phyloP scores from a whole-genome alignment of 2,888 invertebrate genomes.

The Cremastinae sp. region DNA sequence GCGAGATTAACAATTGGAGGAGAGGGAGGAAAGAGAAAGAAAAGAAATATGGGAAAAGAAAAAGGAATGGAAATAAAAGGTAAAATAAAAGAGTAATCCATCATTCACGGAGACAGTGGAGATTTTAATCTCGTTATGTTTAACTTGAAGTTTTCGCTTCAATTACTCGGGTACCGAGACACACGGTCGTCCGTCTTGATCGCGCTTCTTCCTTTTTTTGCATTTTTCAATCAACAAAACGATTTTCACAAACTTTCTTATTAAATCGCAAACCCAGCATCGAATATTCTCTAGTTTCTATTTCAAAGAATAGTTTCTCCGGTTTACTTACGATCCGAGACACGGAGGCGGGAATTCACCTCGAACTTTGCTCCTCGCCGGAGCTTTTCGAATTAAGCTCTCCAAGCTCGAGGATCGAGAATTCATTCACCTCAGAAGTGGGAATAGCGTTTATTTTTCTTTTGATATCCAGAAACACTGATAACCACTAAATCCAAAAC shows the following conservation, averaged over 20 bases:
- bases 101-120: slow-evolving; percentile 9
- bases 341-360: slow-evolving; percentile 2
- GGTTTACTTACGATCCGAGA: slow-evolving; percentile 44
- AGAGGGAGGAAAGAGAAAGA: background rate
- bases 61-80: background rate
- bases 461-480: slow-evolving; percentile 36
- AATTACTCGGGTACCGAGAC: slow-evolving; percentile 7
- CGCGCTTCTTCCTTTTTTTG: background rate
- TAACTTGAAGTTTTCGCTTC: slow-evolving; percentile 7
- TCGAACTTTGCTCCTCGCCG: slow-evolving; percentile 6
- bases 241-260: slow-evolving; percentile 18
- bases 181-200: background rate
- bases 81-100: slow-evolving; percentile 4
- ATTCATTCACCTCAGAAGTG: too few species aligned
- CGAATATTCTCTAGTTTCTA: slow-evolving; percentile 45
- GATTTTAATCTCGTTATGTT: slow-evolving; percentile 38
- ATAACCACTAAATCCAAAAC: slow-evolving; percentile 19
- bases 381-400: slow-evolving; percentile 21
- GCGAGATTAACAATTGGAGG: slow-evolving; percentile 35
- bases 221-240: slow-evolving; percentile 16
- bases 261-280: slow-evolving; percentile 52
- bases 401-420: too few species aligned
- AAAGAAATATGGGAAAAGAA: background rate
- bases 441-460: background rate
- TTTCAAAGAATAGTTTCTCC: background rate